phyloP scores from a whole-genome alignment of 2,113 vertebrate genomes.

The Clinocottus analis region DNA sequence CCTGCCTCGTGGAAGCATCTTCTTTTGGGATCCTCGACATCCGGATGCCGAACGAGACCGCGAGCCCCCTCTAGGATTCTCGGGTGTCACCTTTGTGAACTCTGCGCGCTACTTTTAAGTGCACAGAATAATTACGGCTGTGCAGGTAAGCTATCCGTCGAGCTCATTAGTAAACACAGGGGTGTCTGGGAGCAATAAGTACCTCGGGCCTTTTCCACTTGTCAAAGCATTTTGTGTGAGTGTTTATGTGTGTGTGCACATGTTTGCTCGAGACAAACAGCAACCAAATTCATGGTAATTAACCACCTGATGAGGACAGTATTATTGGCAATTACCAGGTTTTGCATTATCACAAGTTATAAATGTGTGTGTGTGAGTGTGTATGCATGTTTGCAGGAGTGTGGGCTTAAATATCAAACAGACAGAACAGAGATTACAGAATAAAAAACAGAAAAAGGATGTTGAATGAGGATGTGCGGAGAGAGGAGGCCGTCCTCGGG shows the following conservation, averaged over 20 bases:
- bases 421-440: not conserved
- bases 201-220: conserved; percentile 53
- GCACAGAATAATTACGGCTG: conserved; percentile 37
- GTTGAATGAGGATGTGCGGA: not conserved
- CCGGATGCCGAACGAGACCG: not conserved
- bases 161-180: conserved; percentile 62
- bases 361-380: conserved; percentile 34
- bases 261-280: conserved; percentile 68
- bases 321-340: conserved; percentile 80
- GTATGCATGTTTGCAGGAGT: conserved; percentile 32
- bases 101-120: conserved; percentile 42
- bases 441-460: not conserved
- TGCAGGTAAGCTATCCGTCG: conserved; percentile 51
- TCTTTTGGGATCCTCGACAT: not conserved
- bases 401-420: conserved; percentile 1
- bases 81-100: conserved; percentile 35
- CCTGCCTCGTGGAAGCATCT: not conserved
- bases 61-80: not conserved
- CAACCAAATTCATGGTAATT: conserved; percentile 79
- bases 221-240: conserved; percentile 55
- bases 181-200: conserved; percentile 53
- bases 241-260: conserved; percentile 23
- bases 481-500: not conserved
- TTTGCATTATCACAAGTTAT: conserved; percentile 71
- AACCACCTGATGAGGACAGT: conserved; percentile 79